Base-by-base conservation (phyloP, 2,888 invertebrate genomes). In the Netelia melanura region DNA sequence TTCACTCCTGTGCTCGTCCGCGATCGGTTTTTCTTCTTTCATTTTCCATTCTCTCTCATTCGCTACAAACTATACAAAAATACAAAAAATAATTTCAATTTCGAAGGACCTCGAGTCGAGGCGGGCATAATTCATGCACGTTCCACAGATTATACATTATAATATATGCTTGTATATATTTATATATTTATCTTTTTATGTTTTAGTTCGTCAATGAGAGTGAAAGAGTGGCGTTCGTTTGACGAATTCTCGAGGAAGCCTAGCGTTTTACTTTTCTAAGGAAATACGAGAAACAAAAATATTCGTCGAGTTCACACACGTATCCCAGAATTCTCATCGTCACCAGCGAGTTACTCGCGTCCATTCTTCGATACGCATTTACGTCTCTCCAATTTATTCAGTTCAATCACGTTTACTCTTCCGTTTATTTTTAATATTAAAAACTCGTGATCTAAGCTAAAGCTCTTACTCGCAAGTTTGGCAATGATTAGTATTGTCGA, bases 11-110 rank as follows among this genome's bases (percentile, higher is more conserved):
- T 65, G 62, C 54, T 75, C 58, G 56, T 71, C 52, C 67, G 79
- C 76, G 54, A 64, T 76, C 23, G 65, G 11, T 80, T 75, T 25
- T 62, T 81, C 64, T 79, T 25, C 82, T 61, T 61, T 54, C 72
- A 38, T 61, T 58, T 58, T 71, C 43, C 62, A 43, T 25, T 14
- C 54, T 30, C 61, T 72, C 61, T 44, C 67, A 71, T 75, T 87
- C 87, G 85, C 91, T 92, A 92, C 88, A 92, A 91, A 92, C 92
- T 92, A 92, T 92, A 93, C 92, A 92, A 93, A 93, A 92, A 92
- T 93, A 93, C 89, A 92, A 93, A 93, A 92, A 92, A 92, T 90
- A 90, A 91, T 90, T 90, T 89, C 87, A 87, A 86, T 87, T 89
- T 86, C 56, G 25, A 65, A 71, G 48, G 54, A 71, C 67, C 75